Base-by-base conservation (phyloP, 1,140 invertebrate species). In the Cecropterus lyciades region DNA sequence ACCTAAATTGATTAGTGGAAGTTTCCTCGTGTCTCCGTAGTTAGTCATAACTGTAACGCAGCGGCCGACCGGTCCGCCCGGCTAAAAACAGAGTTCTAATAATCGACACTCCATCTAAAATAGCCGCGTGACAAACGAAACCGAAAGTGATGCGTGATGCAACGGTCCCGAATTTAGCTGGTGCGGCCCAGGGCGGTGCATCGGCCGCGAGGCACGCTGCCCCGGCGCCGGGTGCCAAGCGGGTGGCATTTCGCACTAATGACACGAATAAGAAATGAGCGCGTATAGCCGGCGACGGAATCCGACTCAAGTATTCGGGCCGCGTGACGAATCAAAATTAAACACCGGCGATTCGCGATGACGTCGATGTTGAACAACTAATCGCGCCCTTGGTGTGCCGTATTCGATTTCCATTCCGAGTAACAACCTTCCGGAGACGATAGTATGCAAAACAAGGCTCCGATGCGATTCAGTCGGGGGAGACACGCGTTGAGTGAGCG, bases 221-320 rank as follows among this genome's bases (percentile, higher is more conserved):
- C 75, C 76, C 69, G 75, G 71, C 72, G 76, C 70, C 68, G 60
- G 74, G 65, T 89, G 87, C 89, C 87, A 91, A 91, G 72, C 81
- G 72, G 79, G 82, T 91, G 89, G 87, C 89, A 91, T 91, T 91
- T 91, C 82, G 87, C 87, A 81, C 87, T 86, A 87, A 88, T 87
- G 88, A 91, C 89, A 91, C 89, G 79, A 88, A 91, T 91, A 89
- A 89, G 85, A 91, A 89, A 91, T 89, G 85, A 88, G 87, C 82
- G 80, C 82, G 84, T 84, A 87, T 87, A 84, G 81, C 72, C 77
- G 79, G 67, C 77, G 79, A 76, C 76, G 77, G 77, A 75, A 84
- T 84, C 67, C 74, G 30, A 67, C 73, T 69, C 63, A 69, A 69
- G 79, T 84, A 90, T 90, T 87, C 79, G 79, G 84, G 80, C 65